Evolutionary conservation across 2,888 invertebrate genomes (phyloP).

Genomic region (Tricholauxania praeusta): DNA sequence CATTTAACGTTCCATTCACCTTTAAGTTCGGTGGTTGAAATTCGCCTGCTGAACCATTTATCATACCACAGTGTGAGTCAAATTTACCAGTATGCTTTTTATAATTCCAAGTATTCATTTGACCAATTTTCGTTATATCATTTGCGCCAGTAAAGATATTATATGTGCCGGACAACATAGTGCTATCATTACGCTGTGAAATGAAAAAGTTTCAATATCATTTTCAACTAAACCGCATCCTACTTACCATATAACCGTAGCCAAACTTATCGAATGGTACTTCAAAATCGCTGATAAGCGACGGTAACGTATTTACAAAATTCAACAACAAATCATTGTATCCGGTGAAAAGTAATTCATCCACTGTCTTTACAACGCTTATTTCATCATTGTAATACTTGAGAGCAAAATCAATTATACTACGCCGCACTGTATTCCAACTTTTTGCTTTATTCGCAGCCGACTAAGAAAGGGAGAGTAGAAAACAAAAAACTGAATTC

Average conservation of each 20-base stretch:
- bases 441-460: slow-evolving; percentile 45
- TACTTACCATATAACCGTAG: slow-evolving; percentile 79
- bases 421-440: slow-evolving; percentile 53
- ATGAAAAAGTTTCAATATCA: slow-evolving; percentile 1
- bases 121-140: slow-evolving; percentile 75
- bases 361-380: slow-evolving; percentile 73
- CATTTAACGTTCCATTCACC: slow-evolving; percentile 71
- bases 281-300: slow-evolving; percentile 69
- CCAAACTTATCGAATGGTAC: slow-evolving; percentile 83
- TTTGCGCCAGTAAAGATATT: slow-evolving; percentile 80
- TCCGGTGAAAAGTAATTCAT: slow-evolving; percentile 82
- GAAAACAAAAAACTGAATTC: background rate
- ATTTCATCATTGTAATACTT: slow-evolving; percentile 71
- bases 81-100: slow-evolving; percentile 70
- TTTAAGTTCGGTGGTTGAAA: slow-evolving; percentile 77
- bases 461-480: slow-evolving; percentile 28
- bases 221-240: background rate
- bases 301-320: slow-evolving; percentile 72
- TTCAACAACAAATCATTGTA: slow-evolving; percentile 80
- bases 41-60: slow-evolving; percentile 83
- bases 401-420: slow-evolving; percentile 71
- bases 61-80: slow-evolving; percentile 70
- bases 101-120: slow-evolving; percentile 80
- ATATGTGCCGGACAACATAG: slow-evolving; percentile 77
- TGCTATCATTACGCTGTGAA: slow-evolving; percentile 82